phyloP scores from a whole-genome alignment of 2,113 vertebrate species.

The Psittacus erithacus region DNA sequence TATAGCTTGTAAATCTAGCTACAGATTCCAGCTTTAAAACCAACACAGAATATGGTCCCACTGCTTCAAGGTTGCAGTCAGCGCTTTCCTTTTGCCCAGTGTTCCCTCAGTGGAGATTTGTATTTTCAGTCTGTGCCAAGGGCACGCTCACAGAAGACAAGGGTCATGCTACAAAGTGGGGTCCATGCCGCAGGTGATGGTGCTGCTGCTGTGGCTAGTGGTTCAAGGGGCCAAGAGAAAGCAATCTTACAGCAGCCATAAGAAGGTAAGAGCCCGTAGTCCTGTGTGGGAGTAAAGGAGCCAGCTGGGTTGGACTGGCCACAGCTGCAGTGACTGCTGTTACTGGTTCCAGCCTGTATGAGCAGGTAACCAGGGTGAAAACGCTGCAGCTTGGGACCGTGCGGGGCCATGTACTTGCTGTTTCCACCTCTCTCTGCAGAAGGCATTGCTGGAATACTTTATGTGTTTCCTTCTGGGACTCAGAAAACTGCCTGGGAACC shows the following conservation, averaged over 20 bases:
- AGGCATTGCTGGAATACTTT: neutral
- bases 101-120: neutral
- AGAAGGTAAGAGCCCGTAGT: neutral
- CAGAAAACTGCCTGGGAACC: neutral
- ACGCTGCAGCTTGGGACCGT: neutral
- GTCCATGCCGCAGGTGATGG: accelerated
- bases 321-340: neutral
- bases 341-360: neutral
- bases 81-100: neutral
- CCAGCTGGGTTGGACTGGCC: neutral
- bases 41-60: neutral
- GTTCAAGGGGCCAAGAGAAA: neutral
- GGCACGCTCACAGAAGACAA: too few relatives aligned
- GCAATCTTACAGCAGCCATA: neutral
- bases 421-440: neutral
- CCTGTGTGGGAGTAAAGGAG: neutral
- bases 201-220: neutral
- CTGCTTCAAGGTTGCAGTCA: neutral
- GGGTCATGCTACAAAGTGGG: neutral
- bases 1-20: neutral
- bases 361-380: neutral
- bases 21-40: neutral
- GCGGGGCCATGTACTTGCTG: neutral
- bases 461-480: neutral
- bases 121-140: neutral